phyloP scores from a whole-genome alignment of 2,113 vertebrate species.

The cat (Felis catus) region DNA sequence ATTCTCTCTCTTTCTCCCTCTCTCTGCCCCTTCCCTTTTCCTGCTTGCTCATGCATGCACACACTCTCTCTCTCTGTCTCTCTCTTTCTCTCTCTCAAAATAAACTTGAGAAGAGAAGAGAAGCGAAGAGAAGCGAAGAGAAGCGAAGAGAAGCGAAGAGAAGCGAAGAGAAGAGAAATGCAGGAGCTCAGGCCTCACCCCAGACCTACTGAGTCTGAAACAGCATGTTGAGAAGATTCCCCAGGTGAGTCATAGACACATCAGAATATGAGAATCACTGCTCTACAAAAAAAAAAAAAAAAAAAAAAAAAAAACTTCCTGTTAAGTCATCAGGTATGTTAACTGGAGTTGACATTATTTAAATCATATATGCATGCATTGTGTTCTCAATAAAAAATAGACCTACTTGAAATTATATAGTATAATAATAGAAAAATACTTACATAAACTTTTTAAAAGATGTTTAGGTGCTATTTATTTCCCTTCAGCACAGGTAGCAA shows the following conservation, averaged over 20 bases:
- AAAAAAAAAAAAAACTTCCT: not conserved
- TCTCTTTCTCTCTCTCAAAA: too few species aligned
- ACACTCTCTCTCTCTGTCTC: too few species aligned
- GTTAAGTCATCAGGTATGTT: not conserved
- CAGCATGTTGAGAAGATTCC: not conserved
- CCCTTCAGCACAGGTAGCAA: not conserved
- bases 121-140: too few species aligned
- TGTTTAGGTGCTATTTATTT: not conserved
- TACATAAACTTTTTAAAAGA: not conserved
- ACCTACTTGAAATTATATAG: not conserved
- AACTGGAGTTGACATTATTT: not conserved
- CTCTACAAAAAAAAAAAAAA: not conserved
- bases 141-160: too few species aligned
- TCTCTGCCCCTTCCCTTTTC: too few species aligned
- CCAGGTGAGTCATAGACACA: not conserved
- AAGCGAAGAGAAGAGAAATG: not conserved
- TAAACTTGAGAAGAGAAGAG: too few species aligned
- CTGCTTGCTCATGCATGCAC: too few species aligned
- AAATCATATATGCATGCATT: not conserved
- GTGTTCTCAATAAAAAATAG: not conserved
- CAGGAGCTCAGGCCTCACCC: not conserved
- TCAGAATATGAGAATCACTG: not conserved
- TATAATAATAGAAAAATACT: not conserved
- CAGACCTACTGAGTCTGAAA: not conserved
- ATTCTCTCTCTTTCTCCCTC: too few species aligned